Conservation (phyloP, 2,888 invertebrate genomes). For the Drosophila paranaensis region DNA sequence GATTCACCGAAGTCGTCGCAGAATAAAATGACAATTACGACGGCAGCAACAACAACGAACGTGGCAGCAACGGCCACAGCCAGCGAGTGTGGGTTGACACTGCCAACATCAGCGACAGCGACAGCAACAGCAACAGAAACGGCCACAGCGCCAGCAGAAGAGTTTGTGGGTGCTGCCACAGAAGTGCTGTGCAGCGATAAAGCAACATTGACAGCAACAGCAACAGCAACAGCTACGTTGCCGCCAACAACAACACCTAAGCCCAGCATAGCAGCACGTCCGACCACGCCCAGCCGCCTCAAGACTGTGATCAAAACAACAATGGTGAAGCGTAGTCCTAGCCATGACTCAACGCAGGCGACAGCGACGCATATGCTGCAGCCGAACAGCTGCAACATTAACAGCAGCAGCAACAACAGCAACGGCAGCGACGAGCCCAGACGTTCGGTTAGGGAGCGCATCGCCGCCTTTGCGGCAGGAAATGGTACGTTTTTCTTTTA, state of each 20-base stretch:
- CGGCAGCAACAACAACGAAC: conserved; percentile 63
- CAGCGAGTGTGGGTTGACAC: conserved; percentile 79
- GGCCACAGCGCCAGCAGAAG: conserved; percentile 42
- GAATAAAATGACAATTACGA: conserved; percentile 80
- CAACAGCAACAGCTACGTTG: conserved; percentile 28
- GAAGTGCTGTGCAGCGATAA: conserved; percentile 74
- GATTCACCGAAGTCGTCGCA: conserved; percentile 74
- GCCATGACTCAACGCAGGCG: conserved; percentile 79
- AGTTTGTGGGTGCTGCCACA: conserved; percentile 73
- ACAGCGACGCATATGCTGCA: conserved; percentile 64
- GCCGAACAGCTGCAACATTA: conserved; percentile 67
- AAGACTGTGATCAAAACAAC: conserved; percentile 84
- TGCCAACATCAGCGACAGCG: conserved; percentile 42
- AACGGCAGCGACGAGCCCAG: conserved; percentile 58
- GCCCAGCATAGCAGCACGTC: conserved; percentile 74
- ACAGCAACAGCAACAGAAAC: conserved; percentile 22
- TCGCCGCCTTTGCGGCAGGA: conserved; percentile 82
- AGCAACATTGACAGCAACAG: conserved; percentile 70
- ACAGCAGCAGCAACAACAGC: conserved; percentile 38
- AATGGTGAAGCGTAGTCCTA: conserved; percentile 83
- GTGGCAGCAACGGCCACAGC: conserved; percentile 60
- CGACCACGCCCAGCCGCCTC: conserved; percentile 81
- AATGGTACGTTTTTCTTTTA: conserved; percentile 77
- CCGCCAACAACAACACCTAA: conserved; percentile 64
- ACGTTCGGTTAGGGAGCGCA: conserved; percentile 81